A percentile compares a stretch with the other conserved stretches of the same genome.
These are phyloP conservation scores for Limenitis camilla DNA, from an alignment of 2,888 invertebrate genomes.

Conservation along the genomic window DNA sequence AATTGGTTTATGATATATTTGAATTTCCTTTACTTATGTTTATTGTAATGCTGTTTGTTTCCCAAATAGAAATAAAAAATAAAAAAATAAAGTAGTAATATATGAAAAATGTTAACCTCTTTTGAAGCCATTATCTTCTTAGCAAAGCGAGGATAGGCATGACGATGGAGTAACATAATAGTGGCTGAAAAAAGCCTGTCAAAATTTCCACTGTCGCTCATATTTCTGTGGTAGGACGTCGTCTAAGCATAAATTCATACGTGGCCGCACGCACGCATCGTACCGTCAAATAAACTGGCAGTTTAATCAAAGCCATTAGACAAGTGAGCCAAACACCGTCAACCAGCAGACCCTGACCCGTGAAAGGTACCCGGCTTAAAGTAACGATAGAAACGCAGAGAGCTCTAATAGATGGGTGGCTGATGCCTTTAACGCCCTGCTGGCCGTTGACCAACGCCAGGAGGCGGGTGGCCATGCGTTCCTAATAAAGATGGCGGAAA, in stretches of 20 bases:
- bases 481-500: conserved; percentile 70
- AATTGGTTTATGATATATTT: too few species aligned
- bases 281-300: conserved; percentile 74
- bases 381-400: conserved; percentile 33
- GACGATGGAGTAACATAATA: too few species aligned
- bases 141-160: too few species aligned
- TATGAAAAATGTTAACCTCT: too few species aligned
- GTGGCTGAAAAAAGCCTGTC: conserved; percentile 2
- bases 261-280: conserved; percentile 67
- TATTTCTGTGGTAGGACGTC: conserved; percentile 59
- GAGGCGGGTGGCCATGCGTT: conserved; percentile 69
- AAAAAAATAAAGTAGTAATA: too few species aligned
- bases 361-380: conserved; percentile 36
- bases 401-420: conserved; percentile 50
- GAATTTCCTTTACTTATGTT: too few species aligned
- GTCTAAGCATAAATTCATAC: conserved; percentile 71
- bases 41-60: too few species aligned
- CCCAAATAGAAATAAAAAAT: too few species aligned
- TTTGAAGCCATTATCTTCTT: too few species aligned
- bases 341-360: conserved; percentile 45
- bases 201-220: conserved; percentile 38
- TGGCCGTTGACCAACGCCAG: conserved; percentile 71
- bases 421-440: conserved; percentile 74
- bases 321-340: conserved; percentile 69
- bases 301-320: conserved; percentile 74